phyloP scores from a whole-genome alignment of 2,113 vertebrate genomes.

The Alethe diademata region DNA sequence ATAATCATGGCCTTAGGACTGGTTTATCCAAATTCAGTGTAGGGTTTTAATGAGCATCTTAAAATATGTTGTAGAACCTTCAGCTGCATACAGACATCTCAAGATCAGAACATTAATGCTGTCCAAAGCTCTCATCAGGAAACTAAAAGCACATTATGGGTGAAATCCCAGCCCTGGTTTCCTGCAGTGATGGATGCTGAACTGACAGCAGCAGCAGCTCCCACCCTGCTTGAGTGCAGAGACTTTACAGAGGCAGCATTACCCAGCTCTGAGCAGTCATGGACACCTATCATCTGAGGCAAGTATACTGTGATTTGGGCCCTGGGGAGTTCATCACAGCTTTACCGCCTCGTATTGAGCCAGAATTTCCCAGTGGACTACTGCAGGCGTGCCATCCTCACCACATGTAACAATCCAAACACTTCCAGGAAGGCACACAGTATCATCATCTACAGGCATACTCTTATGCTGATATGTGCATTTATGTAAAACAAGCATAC shows the following conservation, averaged over 20 bases:
- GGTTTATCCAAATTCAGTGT: not conserved
- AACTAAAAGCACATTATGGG: not conserved
- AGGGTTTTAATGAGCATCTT: not conserved
- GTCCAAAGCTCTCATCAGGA: not conserved
- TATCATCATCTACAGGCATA: not conserved
- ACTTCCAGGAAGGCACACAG: not conserved
- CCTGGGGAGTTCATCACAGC: not conserved
- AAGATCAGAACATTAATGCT: not conserved
- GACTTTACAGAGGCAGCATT: not conserved
- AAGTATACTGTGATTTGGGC: not conserved
- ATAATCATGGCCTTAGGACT: conserved; percentile 30
- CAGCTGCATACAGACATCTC: not conserved
- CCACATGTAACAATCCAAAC: not conserved
- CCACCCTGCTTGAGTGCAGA: not conserved
- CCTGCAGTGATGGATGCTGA: not conserved
- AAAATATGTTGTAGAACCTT: not conserved
- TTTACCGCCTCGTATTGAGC: accelerated
- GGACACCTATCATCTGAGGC: not conserved
- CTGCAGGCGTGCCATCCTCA: not conserved
- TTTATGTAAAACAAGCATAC: not conserved
- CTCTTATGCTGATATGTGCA: accelerated
- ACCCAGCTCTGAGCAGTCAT: not conserved
- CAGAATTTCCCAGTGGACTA: not conserved
- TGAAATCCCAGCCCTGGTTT: not conserved
- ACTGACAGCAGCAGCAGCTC: not conserved